phyloP scores from a whole-genome alignment of 2,888 invertebrate species.

The Parasteatoda lunata region DNA sequence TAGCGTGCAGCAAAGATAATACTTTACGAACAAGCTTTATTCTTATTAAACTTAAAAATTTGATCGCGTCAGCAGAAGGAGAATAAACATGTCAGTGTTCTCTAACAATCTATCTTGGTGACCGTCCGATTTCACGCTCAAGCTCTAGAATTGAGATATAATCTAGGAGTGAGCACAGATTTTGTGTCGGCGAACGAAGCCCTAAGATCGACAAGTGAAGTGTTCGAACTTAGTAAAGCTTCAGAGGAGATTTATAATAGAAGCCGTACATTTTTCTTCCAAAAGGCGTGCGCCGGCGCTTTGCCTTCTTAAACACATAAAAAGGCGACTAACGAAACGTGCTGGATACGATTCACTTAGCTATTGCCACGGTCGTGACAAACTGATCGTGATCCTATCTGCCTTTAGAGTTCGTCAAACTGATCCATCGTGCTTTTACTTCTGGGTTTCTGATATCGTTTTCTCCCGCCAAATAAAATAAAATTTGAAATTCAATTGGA shows the following conservation, averaged over 20 bases:
- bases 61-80: not conserved
- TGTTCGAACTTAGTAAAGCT: conserved; percentile 63
- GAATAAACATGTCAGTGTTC: not conserved
- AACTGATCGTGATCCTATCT: conserved; percentile 55
- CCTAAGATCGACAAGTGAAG: conserved; percentile 33
- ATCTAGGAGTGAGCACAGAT: not conserved
- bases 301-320: conserved; percentile 56
- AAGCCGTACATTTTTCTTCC: conserved; percentile 46
- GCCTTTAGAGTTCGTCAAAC: conserved; percentile 51
- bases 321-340: conserved; percentile 44
- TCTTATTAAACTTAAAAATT: not conserved
- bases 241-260: conserved; percentile 64
- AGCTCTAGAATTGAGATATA: not conserved
- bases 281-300: conserved; percentile 56
- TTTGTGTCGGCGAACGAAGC: conserved; percentile 26
- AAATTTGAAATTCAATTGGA: not conserved
- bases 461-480: not conserved
- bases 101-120: not conserved
- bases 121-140: not conserved
- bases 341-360: conserved; percentile 61
- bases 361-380: conserved; percentile 53
- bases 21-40: not conserved
- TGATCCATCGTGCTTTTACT: conserved; percentile 21
- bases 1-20: not conserved
- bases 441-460: conserved; percentile 9